Conservation (phyloP, 1,140 invertebrate genomes). For the Bombus superbus region DNA sequence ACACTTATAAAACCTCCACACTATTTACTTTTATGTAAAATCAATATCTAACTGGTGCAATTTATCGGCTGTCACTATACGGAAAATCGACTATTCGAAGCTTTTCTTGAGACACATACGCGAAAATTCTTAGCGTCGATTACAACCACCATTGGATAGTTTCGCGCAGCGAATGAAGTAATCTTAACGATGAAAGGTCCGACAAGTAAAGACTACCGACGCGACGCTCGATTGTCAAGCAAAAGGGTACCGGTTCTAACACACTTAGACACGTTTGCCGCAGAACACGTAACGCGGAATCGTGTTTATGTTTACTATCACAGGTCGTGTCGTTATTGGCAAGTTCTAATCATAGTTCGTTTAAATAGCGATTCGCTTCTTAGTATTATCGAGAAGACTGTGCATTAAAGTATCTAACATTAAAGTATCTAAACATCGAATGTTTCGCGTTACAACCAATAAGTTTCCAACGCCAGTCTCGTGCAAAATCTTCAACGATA, state of each 20-base stretch:
- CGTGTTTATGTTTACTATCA: slow-evolving; percentile 32
- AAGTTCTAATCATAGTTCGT: not conserved
- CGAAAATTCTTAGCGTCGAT: not conserved
- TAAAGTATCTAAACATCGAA: not conserved
- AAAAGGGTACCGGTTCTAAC: not conserved
- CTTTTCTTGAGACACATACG: too few relatives aligned
- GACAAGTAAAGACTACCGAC: not conserved
- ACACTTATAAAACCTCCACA: not conserved
- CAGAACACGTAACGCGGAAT: not conserved
- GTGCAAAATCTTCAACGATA: not conserved
- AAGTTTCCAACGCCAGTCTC: not conserved
- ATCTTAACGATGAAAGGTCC: not conserved
- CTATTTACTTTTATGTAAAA: not conserved
- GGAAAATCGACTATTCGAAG: not conserved
- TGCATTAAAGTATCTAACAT: not conserved
- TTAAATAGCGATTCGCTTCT: slow-evolving; percentile 34
- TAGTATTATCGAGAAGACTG: not conserved
- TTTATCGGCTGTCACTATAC: not conserved
- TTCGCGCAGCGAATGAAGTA: not conserved
- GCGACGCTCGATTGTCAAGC: not conserved
- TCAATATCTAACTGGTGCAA: not conserved
- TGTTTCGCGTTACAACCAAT: not conserved
- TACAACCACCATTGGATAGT: not conserved
- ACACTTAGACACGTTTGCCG: not conserved
- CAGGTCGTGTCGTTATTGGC: slow-evolving; percentile 6